Evolutionary conservation across 1,140 invertebrate genomes (phyloP), one percentile per base, ranked within the genome.

Genomic region (Rhynchophorus ferrugineus): DNA sequence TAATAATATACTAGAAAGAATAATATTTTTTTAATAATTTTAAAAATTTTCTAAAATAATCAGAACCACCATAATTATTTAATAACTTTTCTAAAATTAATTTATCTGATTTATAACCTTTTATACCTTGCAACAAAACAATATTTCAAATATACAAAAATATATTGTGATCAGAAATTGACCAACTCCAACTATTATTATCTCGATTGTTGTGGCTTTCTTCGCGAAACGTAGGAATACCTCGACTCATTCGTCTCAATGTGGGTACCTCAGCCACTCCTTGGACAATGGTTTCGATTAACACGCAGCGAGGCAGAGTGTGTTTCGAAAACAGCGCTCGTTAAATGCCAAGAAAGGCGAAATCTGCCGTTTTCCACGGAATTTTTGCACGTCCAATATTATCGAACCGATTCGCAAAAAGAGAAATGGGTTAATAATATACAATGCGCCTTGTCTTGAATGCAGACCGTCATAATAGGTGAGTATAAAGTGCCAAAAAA

Each of bases 181-280:
- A 3, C 35, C 3, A n/a, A 37, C 14, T 8, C 14, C 35, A 37
- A 37, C 8, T 3, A 13, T 6, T 42, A 20, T 2, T n/a, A 2
- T 17, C 2, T 44, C 43, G 24, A 44, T 44, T 21, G 24, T 34
- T n/a, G n/a, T 14, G 14, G 16, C 9, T 44, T n/a, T 5, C 35
- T 8, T 37, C 13, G 45, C 19, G 19, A 19, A 47, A 36, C 45
- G 34, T 47, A 47, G 45, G 45, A 47, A 38, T 37, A 47, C 45
- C 7, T 35, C 45, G 13, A 36, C 45, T 47, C 45, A 38, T 5
- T 29, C 11, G 24, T n/a, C 21, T 33, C 24, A 35, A 47, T 33
- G 45, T 47, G 18, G 45, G 48, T 19, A 55, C 39, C 39, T 20
- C 43, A 34, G 39, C 38, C 34, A 49, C 46, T 49, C 39, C 45